A percentile compares a stretch with the other conserved stretches of the same genome.
Evolutionary conservation across 1,140 invertebrate species (phyloP).

Genomic region (Lordiphosa stackelbergi): DNA sequence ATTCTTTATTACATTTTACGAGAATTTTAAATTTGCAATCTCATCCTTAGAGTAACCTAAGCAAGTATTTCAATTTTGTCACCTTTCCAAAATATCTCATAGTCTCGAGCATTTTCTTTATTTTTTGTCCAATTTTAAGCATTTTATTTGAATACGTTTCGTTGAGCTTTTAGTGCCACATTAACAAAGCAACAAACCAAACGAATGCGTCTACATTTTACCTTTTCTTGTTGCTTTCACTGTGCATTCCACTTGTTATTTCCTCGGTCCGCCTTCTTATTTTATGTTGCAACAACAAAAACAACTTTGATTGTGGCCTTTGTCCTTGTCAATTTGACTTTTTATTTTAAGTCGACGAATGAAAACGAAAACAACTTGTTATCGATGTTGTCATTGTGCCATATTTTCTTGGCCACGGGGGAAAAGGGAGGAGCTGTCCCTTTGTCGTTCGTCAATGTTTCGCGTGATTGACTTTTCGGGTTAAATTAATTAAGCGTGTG

Average conservation of each 20-base stretch:
- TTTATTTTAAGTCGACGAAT: slow-evolving; percentile 61
- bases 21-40: too few relatives aligned
- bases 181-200: slow-evolving; percentile 29
- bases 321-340: slow-evolving; percentile 50
- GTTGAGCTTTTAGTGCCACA: slow-evolving; percentile 54
- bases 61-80: too few relatives aligned
- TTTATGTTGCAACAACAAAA: slow-evolving; percentile 28
- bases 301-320: slow-evolving; percentile 53
- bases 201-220: slow-evolving; percentile 16
- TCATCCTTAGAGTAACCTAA: too few relatives aligned
- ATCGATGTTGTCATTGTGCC: slow-evolving; percentile 58
- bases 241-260: slow-evolving; percentile 17
- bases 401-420: slow-evolving; percentile 23
- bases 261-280: slow-evolving; percentile 3
- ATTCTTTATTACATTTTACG: too few relatives aligned
- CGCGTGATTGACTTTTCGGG: slow-evolving; percentile 67
- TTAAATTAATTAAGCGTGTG: slow-evolving; percentile 75
- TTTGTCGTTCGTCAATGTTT: slow-evolving; percentile 51
- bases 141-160: slow-evolving; percentile 52
- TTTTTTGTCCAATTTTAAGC: slow-evolving; percentile 28
- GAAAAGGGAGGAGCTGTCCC: not conserved
- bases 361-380: slow-evolving; percentile 69
- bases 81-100: too few relatives aligned
- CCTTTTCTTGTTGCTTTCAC: not conserved
- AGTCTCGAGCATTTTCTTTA: too few relatives aligned